Base-by-base conservation (phyloP, 2,113 vertebrate species). In the Nothoprocta pentlandii region DNA sequence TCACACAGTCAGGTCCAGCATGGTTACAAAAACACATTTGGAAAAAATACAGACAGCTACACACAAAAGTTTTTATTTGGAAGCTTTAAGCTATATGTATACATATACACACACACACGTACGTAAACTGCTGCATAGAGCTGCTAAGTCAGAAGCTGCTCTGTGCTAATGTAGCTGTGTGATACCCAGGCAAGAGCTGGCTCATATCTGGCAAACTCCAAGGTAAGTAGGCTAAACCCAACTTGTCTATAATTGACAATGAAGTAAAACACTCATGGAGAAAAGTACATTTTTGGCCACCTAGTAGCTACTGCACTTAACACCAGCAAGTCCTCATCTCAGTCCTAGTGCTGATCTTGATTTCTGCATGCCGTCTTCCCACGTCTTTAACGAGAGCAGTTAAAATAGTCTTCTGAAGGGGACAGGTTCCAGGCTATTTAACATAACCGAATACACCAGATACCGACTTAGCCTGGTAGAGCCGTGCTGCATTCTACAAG, bases 221-320 rank as follows among this genome's bases (percentile, higher is more conserved):
- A 28, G 11, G 46, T 0, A 1, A 16, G 4, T 0, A 59, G 14
- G 22, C 30, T 36, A 32, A n/a, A 11, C 16, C 79, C 42, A 34
- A 3, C 25, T 16, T 30, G 26, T 16, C 51, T 26, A 3, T 5
- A 59, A 21, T 1, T 0, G 39, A 14, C 42, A 75, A 41, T 7
- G 70, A 26, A 51, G 32, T 2, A 73, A 32, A 68, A 30, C 21
- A 10, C 21, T 67, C 54, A 32, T 63, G 2, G 25, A 44, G 5
- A 14, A 62, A 63, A 7, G 61, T 44, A 3, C 5, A 2, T 17
- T 5, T 87, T 63, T 47, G 32, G 51, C 44, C 41, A 30, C 44
- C 47, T 25, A 21, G 21, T 16, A 49, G n/a, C n/a, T n/a, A n/a
- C 13, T 51, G 25, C 42, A 47, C 13, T 49, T 12, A 4, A 46